These are phyloP conservation scores for Perizoma affinitatum DNA, from an alignment of 2,888 invertebrate genomes.

Conservation along the genomic window DNA sequence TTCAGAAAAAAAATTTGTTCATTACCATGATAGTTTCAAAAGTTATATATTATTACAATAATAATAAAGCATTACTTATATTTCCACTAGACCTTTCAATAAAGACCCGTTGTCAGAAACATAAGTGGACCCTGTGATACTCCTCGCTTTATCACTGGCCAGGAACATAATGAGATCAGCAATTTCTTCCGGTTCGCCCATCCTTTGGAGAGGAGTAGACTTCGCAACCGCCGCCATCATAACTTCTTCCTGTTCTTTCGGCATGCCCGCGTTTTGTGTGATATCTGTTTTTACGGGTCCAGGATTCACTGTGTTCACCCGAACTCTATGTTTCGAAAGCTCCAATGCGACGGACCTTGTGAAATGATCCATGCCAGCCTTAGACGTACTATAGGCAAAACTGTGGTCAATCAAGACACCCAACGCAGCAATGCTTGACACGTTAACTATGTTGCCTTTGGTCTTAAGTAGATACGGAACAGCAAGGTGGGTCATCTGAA, in stretches of 20 bases:
- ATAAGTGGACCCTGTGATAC: slow-evolving; percentile 33
- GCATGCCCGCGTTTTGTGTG: slow-evolving; percentile 61
- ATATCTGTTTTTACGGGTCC: slow-evolving; percentile 83
- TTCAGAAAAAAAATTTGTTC: no score
- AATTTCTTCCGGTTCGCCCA: slow-evolving; percentile 35
- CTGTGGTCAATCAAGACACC: slow-evolving; percentile 26
- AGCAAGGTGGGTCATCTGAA: slow-evolving; percentile 32
- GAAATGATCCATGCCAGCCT: slow-evolving; percentile 89
- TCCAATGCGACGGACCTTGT: slow-evolving; percentile 89
- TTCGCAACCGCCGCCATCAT: slow-evolving; percentile 5
- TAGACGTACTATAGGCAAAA: slow-evolving; percentile 86
- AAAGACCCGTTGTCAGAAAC: slow-evolving; percentile 27
- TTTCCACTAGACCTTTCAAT: slow-evolving; percentile 15
- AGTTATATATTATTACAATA: background rate
- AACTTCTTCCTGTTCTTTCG: slow-evolving; percentile 12
- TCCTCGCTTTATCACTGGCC: slow-evolving; percentile 37
- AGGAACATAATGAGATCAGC: slow-evolving; percentile 38
- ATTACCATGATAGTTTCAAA: no score
- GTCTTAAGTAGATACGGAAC: slow-evolving; percentile 30
- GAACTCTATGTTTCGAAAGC: slow-evolving; percentile 76
- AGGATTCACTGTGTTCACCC: slow-evolving; percentile 88
- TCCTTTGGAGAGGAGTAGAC: slow-evolving; percentile 18
- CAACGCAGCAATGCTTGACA: slow-evolving; percentile 32
- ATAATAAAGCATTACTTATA: background rate
- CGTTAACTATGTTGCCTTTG: slow-evolving; percentile 39